Conservation (phyloP, 2,113 vertebrate genomes). For the Dromas ardeola region DNA sequence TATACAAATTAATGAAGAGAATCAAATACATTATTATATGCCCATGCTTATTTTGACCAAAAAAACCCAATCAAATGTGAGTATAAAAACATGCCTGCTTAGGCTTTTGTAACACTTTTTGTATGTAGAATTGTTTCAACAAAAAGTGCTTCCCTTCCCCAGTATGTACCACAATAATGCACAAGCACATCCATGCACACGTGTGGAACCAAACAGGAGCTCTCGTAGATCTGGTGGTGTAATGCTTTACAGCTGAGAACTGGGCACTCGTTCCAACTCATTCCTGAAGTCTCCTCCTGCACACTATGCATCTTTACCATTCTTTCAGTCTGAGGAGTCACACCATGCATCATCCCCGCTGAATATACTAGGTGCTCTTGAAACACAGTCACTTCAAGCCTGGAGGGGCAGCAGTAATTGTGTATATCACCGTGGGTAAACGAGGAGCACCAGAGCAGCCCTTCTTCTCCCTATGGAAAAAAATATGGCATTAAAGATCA, state of each 20-base stretch:
- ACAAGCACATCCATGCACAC: rapidly evolving
- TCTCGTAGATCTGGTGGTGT: neutral
- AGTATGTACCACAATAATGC: neutral
- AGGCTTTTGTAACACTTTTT: neutral
- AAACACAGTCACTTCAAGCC: neutral
- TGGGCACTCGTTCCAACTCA: neutral
- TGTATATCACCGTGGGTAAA: neutral
- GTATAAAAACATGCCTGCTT: neutral
- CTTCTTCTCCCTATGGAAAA: neutral
- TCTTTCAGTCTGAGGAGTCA: neutral
- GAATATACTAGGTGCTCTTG: neutral
- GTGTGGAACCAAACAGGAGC: neutral
- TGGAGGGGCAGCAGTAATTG: neutral
- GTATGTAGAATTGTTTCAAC: neutral
- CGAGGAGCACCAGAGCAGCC: neutral
- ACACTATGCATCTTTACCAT: neutral
- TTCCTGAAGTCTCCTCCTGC: neutral
- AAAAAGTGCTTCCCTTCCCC: neutral
- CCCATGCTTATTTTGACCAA: neutral
- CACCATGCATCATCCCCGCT: neutral
- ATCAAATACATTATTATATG: neutral
- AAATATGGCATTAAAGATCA: neutral
- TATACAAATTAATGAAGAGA: neutral
- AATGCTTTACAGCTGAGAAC: neutral
- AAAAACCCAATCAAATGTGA: neutral